phyloP scores from a whole-genome alignment of 35 echinoderm and acorn worm genomes.

The Ophioderma brevispina region DNA sequence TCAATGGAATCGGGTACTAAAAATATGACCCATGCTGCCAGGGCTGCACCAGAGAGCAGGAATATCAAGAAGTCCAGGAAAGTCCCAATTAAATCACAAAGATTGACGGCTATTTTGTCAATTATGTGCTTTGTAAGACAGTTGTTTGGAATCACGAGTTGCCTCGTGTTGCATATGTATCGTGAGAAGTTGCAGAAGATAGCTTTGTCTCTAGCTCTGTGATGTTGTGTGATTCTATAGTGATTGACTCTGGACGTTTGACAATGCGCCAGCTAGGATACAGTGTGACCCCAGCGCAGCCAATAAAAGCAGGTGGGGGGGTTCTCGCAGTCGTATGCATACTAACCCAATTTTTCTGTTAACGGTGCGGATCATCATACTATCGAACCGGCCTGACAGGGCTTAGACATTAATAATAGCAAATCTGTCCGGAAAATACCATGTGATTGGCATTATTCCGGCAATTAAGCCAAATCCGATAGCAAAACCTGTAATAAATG shows the following conservation, averaged over 20 bases:
- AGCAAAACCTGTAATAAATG: neutral
- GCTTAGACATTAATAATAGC: neutral
- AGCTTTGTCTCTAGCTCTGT: too few relatives aligned
- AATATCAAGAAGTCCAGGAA: neutral
- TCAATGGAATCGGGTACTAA: neutral
- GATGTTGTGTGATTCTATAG: too few relatives aligned
- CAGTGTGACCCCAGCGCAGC: neutral
- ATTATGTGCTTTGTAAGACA: neutral
- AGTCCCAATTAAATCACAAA: neutral
- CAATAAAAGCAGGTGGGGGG: neutral
- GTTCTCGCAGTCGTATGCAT: neutral
- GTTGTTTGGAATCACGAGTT: neutral
- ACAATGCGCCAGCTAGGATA: conserved; percentile 8
- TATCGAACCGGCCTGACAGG: neutral
- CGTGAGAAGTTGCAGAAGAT: too few relatives aligned
- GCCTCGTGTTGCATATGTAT: neutral
- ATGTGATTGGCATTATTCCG: neutral
- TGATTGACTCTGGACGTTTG: neutral
- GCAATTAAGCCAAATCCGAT: neutral
- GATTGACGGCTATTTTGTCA: neutral
- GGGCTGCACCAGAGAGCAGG: neutral
- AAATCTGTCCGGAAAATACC: conserved; percentile 30
- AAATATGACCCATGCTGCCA: conserved; percentile 20
- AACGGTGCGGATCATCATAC: conserved; percentile 22
- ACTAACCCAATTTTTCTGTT: neutral